Evolutionary conservation across 1,140 invertebrate genomes (phyloP).

Genomic region (Sarcophaga peregrina): DNA sequence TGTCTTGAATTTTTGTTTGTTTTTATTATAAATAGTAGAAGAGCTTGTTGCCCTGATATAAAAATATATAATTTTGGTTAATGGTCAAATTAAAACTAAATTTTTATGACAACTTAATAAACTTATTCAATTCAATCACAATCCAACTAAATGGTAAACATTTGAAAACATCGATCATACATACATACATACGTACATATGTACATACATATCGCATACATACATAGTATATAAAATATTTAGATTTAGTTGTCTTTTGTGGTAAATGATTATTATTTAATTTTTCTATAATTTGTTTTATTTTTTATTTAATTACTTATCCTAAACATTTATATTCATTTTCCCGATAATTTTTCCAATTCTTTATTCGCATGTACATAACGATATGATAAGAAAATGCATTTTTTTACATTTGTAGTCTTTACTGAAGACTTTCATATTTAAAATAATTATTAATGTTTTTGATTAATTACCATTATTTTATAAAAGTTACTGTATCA

Average conservation of each 20-base stretch:
- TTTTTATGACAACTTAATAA: not conserved
- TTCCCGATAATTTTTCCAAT: too few species aligned
- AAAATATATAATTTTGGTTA: not conserved
- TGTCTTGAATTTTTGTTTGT: too few species aligned
- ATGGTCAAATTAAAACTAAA: not conserved
- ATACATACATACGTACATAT: too few species aligned
- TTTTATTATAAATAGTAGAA: not conserved
- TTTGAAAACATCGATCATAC: too few species aligned
- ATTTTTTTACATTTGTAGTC: not conserved
- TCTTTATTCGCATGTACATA: not conserved
- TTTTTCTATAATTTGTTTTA: too few species aligned
- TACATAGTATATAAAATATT: too few species aligned
- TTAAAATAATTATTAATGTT: too few species aligned
- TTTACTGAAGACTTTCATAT: not conserved
- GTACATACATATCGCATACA: too few species aligned
- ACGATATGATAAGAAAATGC: not conserved
- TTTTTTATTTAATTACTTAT: too few species aligned
- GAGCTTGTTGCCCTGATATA: not conserved
- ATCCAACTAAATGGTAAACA: constrained; percentile 10
- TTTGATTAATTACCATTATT: too few species aligned
- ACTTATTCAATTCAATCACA: not conserved
- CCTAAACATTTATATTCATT: too few species aligned
- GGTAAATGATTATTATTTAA: not conserved
- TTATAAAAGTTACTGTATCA: too few species aligned
- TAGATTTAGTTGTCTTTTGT: not conserved